Base-by-base conservation (phyloP, 2,888 invertebrate genomes). In the Drosophila stalkeri region DNA sequence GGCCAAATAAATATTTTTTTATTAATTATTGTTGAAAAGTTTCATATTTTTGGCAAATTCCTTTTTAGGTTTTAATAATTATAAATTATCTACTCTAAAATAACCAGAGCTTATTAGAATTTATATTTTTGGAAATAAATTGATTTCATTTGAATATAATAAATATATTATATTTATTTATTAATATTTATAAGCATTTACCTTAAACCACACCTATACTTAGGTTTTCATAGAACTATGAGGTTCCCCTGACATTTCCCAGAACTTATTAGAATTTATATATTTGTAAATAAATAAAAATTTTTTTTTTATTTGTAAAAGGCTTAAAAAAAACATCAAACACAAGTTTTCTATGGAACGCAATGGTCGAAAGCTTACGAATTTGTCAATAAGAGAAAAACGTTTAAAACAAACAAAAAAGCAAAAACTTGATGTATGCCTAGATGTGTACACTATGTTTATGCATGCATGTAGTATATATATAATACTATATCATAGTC, bases 391-490 rank as follows among this genome's bases (percentile, higher is more conserved):
- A 33, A 18, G 18, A 39, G 37, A 60, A 46, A 37, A 46, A 44
- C 9, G 41, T 6, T 18, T 16, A 35, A 18, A 49, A 39, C 23
- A 75, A 74, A 60, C 44, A 44, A 44, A 44, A n/a, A n/a, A 41
- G 20, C 9, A 0, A 23, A n/a, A 61, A 35, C 35, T 56, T 37
- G 20, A 37, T 23, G 14, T 35, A 51, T 46, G 52, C 27, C 31
- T 23, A 20, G 37, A n/a, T 54, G 37, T 11, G 23, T 27, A 18
- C 18, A 18, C 27, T 12, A 16, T n/a, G 18, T 16, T 20, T 2
- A 16, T 33, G 11, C 12, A 31, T 18, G 16, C 18, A 44, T 18
- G 41, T 33, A 60, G 23, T 31, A 35, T n/a, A 31, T 41, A 39
- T 16, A 12, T 16, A 39, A n/a, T n/a, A 27, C 27, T 27, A 27